Evolutionary conservation across 2,888 invertebrate genomes (phyloP), one percentile per base, ranked within the genome.

Genomic region (Helleia helle): DNA sequence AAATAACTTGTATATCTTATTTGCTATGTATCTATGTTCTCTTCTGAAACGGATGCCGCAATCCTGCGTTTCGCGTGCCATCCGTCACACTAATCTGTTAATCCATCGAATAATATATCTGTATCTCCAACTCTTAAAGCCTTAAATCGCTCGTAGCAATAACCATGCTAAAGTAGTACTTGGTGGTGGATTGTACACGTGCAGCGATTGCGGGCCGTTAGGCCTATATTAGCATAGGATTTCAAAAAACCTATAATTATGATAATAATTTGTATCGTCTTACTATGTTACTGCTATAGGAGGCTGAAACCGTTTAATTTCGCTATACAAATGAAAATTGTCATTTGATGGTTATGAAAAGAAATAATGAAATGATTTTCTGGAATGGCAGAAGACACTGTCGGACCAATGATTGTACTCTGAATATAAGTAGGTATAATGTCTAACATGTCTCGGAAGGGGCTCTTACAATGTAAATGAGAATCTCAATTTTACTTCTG

Each of bases 41-140:
- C 14, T 73, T 74, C 69, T 55, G 56, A 68, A 75, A 73, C 65
- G 63, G 65, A 70, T 65, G 63, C 65, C 63, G 51, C 50, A 58
- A 56, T 64, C 59, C 57, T 49, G 59, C 54, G 49, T 51, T 42
- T 51, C 58, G 57, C 59, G 25, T 29, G 38, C 39, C 43, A 41
- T 34, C 30, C 29, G 36, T 36, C 44, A 42, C 41, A 34, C 26
- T 41, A 42, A 46, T 22, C 40, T 36, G n/a, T 24, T 11, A 28
- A 29, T 30, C 12, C 38, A 22, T 28, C 18, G 9, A 9, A 3
- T 6, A 7, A 2, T 11, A 34, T 7, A 42, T 36, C 13, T 34
- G 14, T 36, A 29, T 7, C 4, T 1, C 1, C 9, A 15, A 5
- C 17, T 1, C 6, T 11, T 29, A 40, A 12, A 28, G 13, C 12